Conservation (phyloP, 2,797 vertebrate species). For the Enteromius unitaeniatus region DNA sequence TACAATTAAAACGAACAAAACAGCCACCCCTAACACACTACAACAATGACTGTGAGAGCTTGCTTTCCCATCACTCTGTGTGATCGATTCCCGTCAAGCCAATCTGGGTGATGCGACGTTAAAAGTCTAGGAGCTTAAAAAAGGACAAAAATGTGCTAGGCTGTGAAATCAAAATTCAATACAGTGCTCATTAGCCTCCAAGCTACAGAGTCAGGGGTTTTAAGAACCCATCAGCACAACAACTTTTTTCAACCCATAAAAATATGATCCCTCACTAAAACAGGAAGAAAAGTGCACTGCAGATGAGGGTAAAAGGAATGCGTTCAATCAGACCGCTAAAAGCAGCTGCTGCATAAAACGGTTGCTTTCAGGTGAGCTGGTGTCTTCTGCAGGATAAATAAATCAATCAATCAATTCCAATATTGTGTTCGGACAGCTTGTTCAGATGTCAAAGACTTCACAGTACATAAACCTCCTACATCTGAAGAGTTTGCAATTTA, state of each 20-base stretch:
- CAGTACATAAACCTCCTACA: background rate
- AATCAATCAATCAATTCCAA: background rate
- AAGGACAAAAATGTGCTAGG: slow-evolving; percentile 71
- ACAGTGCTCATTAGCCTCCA: slow-evolving; percentile 67
- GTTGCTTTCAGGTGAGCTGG: slow-evolving; percentile 7
- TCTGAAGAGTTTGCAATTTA: background rate
- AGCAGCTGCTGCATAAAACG: slow-evolving; percentile 15
- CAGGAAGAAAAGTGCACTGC: slow-evolving; percentile 36
- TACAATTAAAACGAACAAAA: background rate
- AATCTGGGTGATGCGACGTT: slow-evolving; percentile 52
- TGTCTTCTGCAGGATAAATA: background rate
- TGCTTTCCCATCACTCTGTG: slow-evolving; percentile 54
- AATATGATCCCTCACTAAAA: slow-evolving; percentile 65
- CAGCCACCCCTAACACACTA: background rate
- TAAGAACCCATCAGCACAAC: slow-evolving; percentile 60
- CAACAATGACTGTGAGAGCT: slow-evolving; percentile 33
- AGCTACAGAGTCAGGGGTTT: slow-evolving; percentile 70
- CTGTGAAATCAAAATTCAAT: slow-evolving; percentile 72
- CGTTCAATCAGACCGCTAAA: slow-evolving; percentile 11
- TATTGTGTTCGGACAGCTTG: background rate
- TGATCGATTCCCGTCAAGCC: slow-evolving; percentile 62
- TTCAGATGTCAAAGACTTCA: background rate
- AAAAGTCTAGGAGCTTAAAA: slow-evolving; percentile 69
- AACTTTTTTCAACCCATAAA: slow-evolving; percentile 56
- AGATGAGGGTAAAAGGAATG: slow-evolving; percentile 12